These are phyloP conservation scores for Leptoclinus maculatus DNA, from an alignment of 2,797 vertebrate genomes.

Conservation along the genomic window DNA sequence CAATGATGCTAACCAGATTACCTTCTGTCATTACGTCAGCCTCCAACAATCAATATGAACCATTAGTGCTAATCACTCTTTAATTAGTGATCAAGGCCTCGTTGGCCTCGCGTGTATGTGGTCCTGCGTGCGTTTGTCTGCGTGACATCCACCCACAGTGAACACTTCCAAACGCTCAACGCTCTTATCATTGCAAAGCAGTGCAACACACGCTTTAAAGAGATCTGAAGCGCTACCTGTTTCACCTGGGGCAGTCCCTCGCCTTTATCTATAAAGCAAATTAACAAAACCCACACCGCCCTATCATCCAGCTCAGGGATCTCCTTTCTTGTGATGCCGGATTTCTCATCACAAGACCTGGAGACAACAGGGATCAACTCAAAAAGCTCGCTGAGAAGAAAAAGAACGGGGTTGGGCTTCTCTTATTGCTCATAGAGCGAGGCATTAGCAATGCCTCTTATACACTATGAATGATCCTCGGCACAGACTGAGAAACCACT, in stretches of 20 bases:
- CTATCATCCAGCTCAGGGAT: slow-evolving; percentile 45
- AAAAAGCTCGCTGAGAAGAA: slow-evolving; percentile 54
- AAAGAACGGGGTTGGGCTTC: slow-evolving; percentile 51
- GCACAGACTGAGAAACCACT: slow-evolving; percentile 65
- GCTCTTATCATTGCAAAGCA: slow-evolving; percentile 43
- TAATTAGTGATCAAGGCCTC: slow-evolving; percentile 71
- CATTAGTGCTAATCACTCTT: slow-evolving; percentile 80
- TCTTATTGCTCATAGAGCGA: slow-evolving; percentile 57
- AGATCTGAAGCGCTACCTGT: slow-evolving; percentile 72
- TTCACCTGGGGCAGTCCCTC: slow-evolving; percentile 63
- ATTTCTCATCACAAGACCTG: slow-evolving; percentile 56
- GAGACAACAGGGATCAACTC: slow-evolving; percentile 62
- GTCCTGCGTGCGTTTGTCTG: slow-evolving; percentile 19
- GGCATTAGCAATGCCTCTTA: slow-evolving; percentile 79
- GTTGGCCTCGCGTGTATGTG: not conserved
- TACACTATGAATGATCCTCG: slow-evolving; percentile 73
- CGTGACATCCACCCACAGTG: slow-evolving; percentile 35
- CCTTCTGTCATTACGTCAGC: slow-evolving; percentile 73
- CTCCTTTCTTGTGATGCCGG: slow-evolving; percentile 54
- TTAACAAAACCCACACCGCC: slow-evolving; percentile 67
- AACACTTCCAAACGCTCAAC: slow-evolving; percentile 35
- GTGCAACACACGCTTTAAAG: slow-evolving; percentile 44
- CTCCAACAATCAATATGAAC: slow-evolving; percentile 72
- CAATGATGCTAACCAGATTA: slow-evolving; percentile 78
- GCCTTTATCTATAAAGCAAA: slow-evolving; percentile 62